These are phyloP conservation scores for Epinotia bilunana DNA, from an alignment of 2,888 invertebrate genomes.

Conservation along the genomic window DNA sequence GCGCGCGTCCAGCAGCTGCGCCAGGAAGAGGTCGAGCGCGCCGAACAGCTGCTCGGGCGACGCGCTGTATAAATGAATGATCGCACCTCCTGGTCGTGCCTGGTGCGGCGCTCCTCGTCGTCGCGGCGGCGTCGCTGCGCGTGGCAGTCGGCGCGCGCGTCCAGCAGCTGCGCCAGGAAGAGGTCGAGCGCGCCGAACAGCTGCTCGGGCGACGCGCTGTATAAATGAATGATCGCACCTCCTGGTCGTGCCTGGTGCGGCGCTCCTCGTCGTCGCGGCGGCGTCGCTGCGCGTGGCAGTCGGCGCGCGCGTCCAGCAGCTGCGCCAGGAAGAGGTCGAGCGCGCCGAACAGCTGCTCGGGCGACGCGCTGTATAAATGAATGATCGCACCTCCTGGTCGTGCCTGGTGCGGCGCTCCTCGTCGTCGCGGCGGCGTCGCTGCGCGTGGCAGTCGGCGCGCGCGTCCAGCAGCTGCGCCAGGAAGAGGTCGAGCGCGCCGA, in stretches of 20 bases:
- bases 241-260: constrained; percentile 93
- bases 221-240: constrained; percentile 68
- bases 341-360: constrained; percentile 93
- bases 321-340: constrained; percentile 95
- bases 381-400: constrained; percentile 88
- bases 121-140: constrained; percentile 92
- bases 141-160: constrained; percentile 93
- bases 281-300: constrained; percentile 93
- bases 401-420: constrained; percentile 95
- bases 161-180: constrained; percentile 94
- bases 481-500: constrained; percentile 94
- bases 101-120: constrained; percentile 94
- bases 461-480: constrained; percentile 92
- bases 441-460: constrained; percentile 95
- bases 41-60: constrained; percentile 92
- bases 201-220: too few relatives aligned
- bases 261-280: constrained; percentile 96
- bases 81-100: constrained; percentile 92
- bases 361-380: too few relatives aligned
- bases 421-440: constrained; percentile 92
- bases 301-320: constrained; percentile 89
- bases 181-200: constrained; percentile 94
- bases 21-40: constrained; percentile 95
- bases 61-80: too few relatives aligned
- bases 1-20: constrained; percentile 89